A percentile compares a stretch with the other conserved stretches of the same genome.
Evolutionary conservation across 2,888 invertebrate genomes (phyloP).

Genomic region (Parthenolecanium corni): DNA sequence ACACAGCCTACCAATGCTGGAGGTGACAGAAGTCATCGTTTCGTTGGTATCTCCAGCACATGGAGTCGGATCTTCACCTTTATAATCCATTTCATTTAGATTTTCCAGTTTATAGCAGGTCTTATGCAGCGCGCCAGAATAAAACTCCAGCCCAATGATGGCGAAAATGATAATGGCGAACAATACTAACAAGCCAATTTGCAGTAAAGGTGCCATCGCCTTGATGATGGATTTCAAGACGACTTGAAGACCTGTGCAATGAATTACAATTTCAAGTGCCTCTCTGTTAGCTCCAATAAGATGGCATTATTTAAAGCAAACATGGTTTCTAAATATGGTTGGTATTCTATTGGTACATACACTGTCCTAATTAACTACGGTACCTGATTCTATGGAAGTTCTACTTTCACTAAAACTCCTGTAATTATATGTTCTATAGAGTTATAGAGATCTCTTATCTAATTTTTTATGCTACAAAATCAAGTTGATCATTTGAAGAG

Average conservation of each 20-base stretch:
- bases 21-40: neutral
- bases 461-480: too few species aligned
- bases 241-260: conserved; percentile 88
- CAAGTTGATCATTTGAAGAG: too few species aligned
- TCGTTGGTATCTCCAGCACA: conserved; percentile 41
- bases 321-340: too few species aligned
- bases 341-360: too few species aligned
- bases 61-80: conserved; percentile 77
- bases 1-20: conserved; percentile 69
- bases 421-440: too few species aligned
- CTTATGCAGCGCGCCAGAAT: conserved; percentile 96
- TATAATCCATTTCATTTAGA: conserved; percentile 50
- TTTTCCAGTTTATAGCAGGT: conserved; percentile 85
- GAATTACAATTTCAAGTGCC: too few species aligned
- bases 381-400: too few species aligned
- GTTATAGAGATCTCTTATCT: too few species aligned
- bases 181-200: conserved; percentile 98
- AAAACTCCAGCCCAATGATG: conserved; percentile 99
- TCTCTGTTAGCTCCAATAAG: too few species aligned
- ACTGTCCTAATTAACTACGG: too few species aligned
- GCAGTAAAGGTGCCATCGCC: conserved; percentile 99
- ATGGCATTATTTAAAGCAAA: too few species aligned
- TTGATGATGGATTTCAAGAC: conserved; percentile 99
- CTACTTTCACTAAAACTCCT: too few species aligned
- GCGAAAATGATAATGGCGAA: conserved; percentile 99